Evolutionary conservation across 2,797 vertebrate genomes (phyloP), one percentile per base, ranked within the genome.

Genomic region (Chaetodon trifasciatus): DNA sequence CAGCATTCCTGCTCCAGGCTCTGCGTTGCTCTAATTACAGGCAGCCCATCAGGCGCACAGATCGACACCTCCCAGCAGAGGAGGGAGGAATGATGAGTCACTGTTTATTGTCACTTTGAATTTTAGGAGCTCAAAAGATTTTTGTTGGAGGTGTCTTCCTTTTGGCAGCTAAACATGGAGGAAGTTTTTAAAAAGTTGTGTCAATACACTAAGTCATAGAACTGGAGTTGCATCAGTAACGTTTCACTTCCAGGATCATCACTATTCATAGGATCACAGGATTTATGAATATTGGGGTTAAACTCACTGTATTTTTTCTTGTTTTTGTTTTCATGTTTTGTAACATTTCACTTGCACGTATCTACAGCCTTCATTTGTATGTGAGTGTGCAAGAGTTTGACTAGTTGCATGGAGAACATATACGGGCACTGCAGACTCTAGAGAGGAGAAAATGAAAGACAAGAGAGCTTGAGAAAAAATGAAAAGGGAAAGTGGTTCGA

Each of bases 1-100:
- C 76, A 77, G 58, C 61, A 16, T 44, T 72, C 16, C 65, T 19
- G 74, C 87, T 86, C 10, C 28, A 0, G 71, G 81, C 75, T 72
- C 3, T 55, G 55, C 9, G 0, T 35, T 40, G 79, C 83, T 88
- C 79, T 85, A 84, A 81, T 89, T 92, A 86, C 72, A 81, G 78
- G 63, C 63, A 60, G 63, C 49, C 44, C 39, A 42, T 83, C 72
- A 69, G 60, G 40, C 57, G 39, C 52, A 39, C 56, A 64, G 52
- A 63, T 84, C 70, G 21, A 66, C 74, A 71, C 81, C 72, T 83
- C 62, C 55, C 40, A 58, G 50, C 79, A 82, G 76, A 60, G 12
- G 56, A 46, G 24, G 17, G 42, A 61, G 5, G 32, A 37, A 44
- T 13, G 55, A 87, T 89, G 87, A 91, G 62, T 91, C 84, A 86